A percentile compares a stretch with the other conserved stretches of the same genome.
Evolutionary conservation across 2,797 vertebrate genomes (phyloP).

Genomic region (Macropus fuliginosus): DNA sequence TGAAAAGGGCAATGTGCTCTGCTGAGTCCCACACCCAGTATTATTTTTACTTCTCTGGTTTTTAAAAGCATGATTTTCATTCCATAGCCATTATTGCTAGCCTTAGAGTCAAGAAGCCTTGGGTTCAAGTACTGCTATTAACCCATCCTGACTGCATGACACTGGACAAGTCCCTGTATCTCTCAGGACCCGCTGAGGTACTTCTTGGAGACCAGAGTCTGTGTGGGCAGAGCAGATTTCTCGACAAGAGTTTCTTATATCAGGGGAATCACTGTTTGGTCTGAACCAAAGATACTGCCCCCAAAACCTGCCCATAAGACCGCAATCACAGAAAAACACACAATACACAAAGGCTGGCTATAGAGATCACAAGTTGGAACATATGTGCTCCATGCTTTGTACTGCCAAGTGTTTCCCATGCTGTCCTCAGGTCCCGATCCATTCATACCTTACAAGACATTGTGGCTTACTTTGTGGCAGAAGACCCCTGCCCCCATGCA

Average conservation of each 20-base stretch:
- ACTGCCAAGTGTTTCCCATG: too few species aligned
- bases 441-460: background rate
- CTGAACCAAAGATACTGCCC: background rate
- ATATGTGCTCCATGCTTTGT: background rate
- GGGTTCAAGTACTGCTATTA: background rate
- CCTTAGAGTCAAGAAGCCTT: background rate
- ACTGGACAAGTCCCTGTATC: background rate
- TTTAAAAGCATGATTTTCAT: background rate
- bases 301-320: background rate
- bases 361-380: background rate
- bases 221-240: background rate
- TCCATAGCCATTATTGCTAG: background rate
- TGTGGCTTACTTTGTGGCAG: too few species aligned
- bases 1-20: background rate
- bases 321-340: background rate
- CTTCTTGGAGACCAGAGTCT: background rate
- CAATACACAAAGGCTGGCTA: background rate
- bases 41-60: background rate
- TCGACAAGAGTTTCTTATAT: background rate
- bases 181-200: background rate
- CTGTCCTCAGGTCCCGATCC: background rate
- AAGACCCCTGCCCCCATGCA: background rate
- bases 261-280: background rate
- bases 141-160: background rate
- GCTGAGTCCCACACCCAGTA: background rate